A percentile compares a stretch with the other conserved stretches of the same genome.
Evolutionary conservation across 2,888 invertebrate species (phyloP).

Genomic region (Acronicta leporina): DNA sequence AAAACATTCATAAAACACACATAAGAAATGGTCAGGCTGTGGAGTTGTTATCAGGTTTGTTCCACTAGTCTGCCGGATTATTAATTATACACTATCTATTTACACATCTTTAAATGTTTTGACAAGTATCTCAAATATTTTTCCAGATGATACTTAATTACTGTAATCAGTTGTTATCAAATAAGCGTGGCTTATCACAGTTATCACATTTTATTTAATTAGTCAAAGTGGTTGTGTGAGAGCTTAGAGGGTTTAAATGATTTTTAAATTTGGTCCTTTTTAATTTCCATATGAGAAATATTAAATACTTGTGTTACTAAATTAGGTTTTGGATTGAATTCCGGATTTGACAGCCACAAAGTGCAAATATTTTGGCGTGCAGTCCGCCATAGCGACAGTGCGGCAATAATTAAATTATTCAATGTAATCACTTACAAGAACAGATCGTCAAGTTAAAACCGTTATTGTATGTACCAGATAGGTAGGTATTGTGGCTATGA

Average conservation of each 20-base stretch:
- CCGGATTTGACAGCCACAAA: too few relatives aligned
- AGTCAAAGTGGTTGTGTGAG: background rate
- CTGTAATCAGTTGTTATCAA: slow-evolving; percentile 23
- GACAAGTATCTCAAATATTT: slow-evolving; percentile 14
- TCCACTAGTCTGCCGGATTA: slow-evolving; percentile 1
- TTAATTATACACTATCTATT: slow-evolving; percentile 18
- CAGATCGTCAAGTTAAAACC: background rate
- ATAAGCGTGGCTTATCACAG: background rate
- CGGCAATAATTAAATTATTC: background rate
- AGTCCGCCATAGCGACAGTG: too few relatives aligned
- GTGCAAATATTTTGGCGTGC: too few relatives aligned
- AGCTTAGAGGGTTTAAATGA: background rate
- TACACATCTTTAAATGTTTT: slow-evolving; percentile 18
- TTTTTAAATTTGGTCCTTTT: background rate
- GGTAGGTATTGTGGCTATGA: background rate
- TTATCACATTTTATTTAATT: too few relatives aligned
- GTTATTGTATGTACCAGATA: too few relatives aligned
- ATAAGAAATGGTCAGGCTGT: too few relatives aligned
- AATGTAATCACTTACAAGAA: background rate
- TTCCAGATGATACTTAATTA: background rate
- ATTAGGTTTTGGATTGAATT: too few relatives aligned
- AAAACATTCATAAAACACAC: background rate
- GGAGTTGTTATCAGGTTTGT: background rate
- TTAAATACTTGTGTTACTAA: too few relatives aligned
- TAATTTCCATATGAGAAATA: background rate